Evolutionary conservation across 1,140 invertebrate species (phyloP).

Genomic region (Drosophila truncata): DNA sequence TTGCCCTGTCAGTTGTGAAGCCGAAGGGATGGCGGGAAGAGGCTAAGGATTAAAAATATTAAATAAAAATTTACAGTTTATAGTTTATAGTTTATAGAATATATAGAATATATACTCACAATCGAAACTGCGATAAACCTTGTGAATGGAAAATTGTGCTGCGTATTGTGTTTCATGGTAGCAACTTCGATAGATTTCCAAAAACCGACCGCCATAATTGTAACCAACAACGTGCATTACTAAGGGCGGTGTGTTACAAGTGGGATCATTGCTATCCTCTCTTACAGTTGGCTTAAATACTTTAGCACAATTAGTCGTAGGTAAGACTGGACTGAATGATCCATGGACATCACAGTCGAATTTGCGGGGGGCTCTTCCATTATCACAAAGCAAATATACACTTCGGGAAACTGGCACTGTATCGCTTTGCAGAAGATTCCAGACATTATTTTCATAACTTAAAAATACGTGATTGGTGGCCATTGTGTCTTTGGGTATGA

Average conservation of each 20-base stretch:
- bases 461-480: constrained; percentile 2
- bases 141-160: constrained; percentile 38
- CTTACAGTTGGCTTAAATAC: neutral
- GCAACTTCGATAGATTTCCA: constrained; percentile 53
- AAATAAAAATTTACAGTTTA: no score
- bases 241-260: neutral
- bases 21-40: no score
- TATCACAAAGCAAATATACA: constrained; percentile 3
- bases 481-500: neutral
- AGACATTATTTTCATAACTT: neutral
- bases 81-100: neutral
- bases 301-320: constrained; percentile 1
- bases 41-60: neutral
- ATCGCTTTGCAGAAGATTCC: constrained; percentile 3
- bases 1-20: neutral
- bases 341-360: neutral
- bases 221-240: constrained; percentile 34
- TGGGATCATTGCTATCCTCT: neutral
- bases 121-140: constrained; percentile 7
- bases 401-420: neutral
- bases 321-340: neutral
- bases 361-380: accelerated
- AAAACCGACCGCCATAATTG: neutral
- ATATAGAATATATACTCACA: constrained; percentile 21
- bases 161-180: neutral